Conservation (phyloP, 2,797 vertebrate genomes). For the Pipistrellus pipistrellus region DNA sequence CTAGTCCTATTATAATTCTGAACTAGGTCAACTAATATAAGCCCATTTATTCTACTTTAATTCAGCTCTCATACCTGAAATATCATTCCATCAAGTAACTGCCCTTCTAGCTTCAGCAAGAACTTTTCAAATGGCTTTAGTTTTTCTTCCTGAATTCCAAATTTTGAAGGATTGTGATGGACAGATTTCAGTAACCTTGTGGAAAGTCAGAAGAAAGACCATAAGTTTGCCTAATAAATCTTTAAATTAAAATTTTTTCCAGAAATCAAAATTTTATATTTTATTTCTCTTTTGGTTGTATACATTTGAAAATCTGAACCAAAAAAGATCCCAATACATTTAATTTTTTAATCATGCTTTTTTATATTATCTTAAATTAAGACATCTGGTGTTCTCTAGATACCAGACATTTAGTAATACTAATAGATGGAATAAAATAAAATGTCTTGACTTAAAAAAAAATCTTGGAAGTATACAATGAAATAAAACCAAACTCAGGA, state of each 20-base stretch:
- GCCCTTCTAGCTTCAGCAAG: conserved; percentile 95
- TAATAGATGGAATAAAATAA: neutral
- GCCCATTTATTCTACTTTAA: neutral
- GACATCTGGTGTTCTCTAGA: neutral
- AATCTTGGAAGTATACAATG: neutral
- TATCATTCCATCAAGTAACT: conserved; percentile 97
- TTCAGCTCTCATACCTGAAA: conserved; percentile 92
- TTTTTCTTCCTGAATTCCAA: conserved; percentile 97
- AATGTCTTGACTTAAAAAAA: neutral
- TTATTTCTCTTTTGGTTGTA: neutral
- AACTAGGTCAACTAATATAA: neutral
- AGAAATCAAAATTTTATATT: conserved; percentile 49
- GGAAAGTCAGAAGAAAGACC: conserved; percentile 64
- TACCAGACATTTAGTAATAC: conserved; percentile 1
- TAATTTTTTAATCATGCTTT: conserved; percentile 13
- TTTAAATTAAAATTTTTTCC: conserved; percentile 26
- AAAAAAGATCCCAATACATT: neutral
- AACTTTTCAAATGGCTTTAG: conserved; percentile 99
- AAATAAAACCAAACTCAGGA: conserved; percentile 48
- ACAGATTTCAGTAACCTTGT: conserved; percentile 97
- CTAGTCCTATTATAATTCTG: neutral
- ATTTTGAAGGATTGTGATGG: conserved; percentile 98
- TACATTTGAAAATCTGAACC: conserved; percentile 36
- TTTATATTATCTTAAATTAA: conserved; percentile 47
- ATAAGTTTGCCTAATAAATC: conserved; percentile 37